Conservation (phyloP, 2,888 invertebrate species). For the Dermolepida albohirtum region DNA sequence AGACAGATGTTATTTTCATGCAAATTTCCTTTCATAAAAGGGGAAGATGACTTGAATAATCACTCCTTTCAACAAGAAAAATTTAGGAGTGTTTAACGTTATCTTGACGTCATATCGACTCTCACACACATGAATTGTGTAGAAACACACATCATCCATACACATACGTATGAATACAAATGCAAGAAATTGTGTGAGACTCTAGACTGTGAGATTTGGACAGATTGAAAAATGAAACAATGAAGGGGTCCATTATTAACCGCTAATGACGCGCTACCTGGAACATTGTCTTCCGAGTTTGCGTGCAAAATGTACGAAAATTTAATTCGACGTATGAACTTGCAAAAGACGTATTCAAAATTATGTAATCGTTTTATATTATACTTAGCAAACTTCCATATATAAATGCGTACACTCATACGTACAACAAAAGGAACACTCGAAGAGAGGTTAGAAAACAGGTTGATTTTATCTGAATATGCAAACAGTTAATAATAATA, state of each 20-base stretch:
- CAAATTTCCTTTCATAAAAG: conserved; percentile 25
- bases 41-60: conserved; percentile 29
- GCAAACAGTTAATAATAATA: too few species aligned
- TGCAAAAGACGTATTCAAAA: conserved; percentile 29
- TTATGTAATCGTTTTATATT: conserved; percentile 16
- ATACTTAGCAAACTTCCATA: neutral
- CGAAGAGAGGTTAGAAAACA: neutral
- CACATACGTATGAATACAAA: neutral
- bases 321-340: neutral
- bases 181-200: conserved; percentile 11
- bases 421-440: conserved; percentile 8
- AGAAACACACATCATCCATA: conserved; percentile 5
- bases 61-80: conserved; percentile 27
- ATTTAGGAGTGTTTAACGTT: conserved; percentile 24
- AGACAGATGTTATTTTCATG: conserved; percentile 31
- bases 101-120: conserved; percentile 22
- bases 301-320: conserved; percentile 23
- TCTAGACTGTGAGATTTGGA: conserved; percentile 38
- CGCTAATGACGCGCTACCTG: conserved; percentile 51
- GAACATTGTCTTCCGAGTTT: conserved; percentile 46
- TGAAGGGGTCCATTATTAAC: conserved; percentile 50
- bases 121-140: conserved; percentile 19
- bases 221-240: conserved; percentile 46
- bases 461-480: too few species aligned
- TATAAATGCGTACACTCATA: conserved; percentile 6